A percentile compares a stretch with the other conserved stretches of the same genome.
Evolutionary conservation across 2,113 vertebrate species (phyloP).

Genomic region (Aphyosemion australe): DNA sequence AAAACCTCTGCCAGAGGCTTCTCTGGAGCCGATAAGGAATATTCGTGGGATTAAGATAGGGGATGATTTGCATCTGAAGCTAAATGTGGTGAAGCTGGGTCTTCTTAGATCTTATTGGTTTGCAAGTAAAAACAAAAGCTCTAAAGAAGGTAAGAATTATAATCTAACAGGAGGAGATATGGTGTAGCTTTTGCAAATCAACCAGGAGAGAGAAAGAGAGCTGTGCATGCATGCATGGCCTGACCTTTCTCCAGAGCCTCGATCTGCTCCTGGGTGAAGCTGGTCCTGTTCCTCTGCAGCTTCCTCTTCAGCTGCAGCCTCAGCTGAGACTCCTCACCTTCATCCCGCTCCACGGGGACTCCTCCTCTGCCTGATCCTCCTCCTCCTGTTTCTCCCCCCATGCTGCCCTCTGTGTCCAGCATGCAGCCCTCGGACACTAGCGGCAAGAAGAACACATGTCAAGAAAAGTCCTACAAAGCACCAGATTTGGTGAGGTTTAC

Average conservation of each 20-base stretch:
- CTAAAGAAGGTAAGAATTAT: slow-evolving; percentile 21
- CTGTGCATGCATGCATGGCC: slow-evolving; percentile 46
- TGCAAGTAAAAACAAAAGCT: slow-evolving; percentile 2
- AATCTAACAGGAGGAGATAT: slow-evolving; percentile 34
- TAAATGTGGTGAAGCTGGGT: slow-evolving; percentile 9
- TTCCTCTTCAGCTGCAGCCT: slow-evolving; percentile 88
- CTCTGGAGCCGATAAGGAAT: slow-evolving; percentile 46
- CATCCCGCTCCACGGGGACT: slow-evolving; percentile 73
- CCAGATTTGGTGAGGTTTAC: slow-evolving; percentile 3
- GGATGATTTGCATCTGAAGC: slow-evolving; percentile 37
- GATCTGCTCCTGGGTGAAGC: slow-evolving; percentile 88
- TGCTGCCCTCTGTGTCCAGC: slow-evolving; percentile 76
- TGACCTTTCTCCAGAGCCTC: slow-evolving; percentile 88
- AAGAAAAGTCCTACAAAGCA: background rate
- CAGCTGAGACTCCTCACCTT: slow-evolving; percentile 85
- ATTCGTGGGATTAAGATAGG: slow-evolving; percentile 34
- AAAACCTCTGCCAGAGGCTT: slow-evolving; percentile 33
- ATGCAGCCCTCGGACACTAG: slow-evolving; percentile 80
- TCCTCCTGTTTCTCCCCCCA: slow-evolving; percentile 70
- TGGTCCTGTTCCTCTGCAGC: slow-evolving; percentile 87
- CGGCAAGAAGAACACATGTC: slow-evolving; percentile 26
- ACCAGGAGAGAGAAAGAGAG: slow-evolving; percentile 5
- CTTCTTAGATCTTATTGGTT: slow-evolving; percentile 9
- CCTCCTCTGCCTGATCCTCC: slow-evolving; percentile 62
- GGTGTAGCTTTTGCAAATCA: slow-evolving; percentile 1